These are phyloP conservation scores for Oreochromis grahami DNA, from an alignment of 2,797 vertebrate species.

Conservation along the genomic window DNA sequence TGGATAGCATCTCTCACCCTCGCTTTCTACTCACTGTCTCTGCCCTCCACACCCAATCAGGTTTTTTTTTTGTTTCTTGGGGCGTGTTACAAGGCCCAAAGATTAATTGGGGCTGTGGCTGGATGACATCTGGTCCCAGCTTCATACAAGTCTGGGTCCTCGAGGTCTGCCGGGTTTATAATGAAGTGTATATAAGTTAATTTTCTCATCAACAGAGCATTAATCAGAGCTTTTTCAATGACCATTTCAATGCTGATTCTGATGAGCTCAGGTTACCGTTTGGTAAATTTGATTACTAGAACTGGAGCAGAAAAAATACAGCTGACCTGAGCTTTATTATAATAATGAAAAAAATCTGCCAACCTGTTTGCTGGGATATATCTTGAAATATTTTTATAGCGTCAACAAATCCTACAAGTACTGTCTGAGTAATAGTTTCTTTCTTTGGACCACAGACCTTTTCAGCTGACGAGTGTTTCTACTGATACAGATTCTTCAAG, in stretches of 20 bases:
- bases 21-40: slow-evolving; percentile 73
- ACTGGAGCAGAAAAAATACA: background rate
- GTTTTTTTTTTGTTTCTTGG: slow-evolving; percentile 62
- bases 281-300: slow-evolving; percentile 40
- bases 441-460: background rate
- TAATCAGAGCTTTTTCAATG: slow-evolving; percentile 72
- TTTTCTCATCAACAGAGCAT: slow-evolving; percentile 85
- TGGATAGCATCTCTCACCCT: slow-evolving; percentile 81
- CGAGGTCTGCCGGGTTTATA: slow-evolving; percentile 78
- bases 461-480: background rate
- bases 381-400: background rate
- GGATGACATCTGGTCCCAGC: slow-evolving; percentile 79
- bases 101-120: slow-evolving; percentile 88
- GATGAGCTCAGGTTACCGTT: slow-evolving; percentile 3
- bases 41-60: slow-evolving; percentile 68
- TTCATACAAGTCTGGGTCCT: slow-evolving; percentile 75
- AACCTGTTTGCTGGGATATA: background rate
- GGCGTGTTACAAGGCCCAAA: slow-evolving; percentile 75
- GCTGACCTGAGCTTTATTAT: background rate
- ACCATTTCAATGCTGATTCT: slow-evolving; percentile 36
- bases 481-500: background rate
- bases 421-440: background rate
- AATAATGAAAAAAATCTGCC: background rate
- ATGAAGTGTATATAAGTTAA: slow-evolving; percentile 92
- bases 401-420: background rate